These are phyloP conservation scores for Nephrotoma appendiculata DNA, from an alignment of 2,888 invertebrate genomes.

Conservation along the genomic window DNA sequence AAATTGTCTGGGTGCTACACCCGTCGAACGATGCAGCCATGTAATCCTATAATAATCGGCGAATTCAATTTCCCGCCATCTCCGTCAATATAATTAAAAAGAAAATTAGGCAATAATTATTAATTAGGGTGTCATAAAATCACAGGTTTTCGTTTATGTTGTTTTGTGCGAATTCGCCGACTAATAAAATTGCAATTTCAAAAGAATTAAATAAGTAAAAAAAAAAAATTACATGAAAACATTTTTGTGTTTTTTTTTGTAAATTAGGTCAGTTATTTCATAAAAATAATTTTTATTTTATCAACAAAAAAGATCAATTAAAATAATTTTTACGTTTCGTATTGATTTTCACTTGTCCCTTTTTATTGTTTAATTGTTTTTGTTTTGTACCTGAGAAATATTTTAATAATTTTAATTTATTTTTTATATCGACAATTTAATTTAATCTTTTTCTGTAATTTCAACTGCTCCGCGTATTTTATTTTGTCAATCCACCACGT, in stretches of 20 bases:
- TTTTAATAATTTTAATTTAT: not conserved
- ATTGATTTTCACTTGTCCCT: not conserved
- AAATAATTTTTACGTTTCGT: not conserved
- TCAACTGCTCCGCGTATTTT: not conserved
- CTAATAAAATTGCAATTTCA: not conserved
- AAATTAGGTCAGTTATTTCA: not conserved
- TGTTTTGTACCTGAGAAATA: not conserved
- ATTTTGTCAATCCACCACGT: not conserved
- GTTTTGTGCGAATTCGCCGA: not conserved
- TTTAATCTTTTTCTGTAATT: not conserved
- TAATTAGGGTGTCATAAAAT: not conserved
- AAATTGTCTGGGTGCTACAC: not conserved
- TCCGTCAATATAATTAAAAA: not conserved
- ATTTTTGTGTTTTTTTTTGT: not conserved
- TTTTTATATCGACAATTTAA: not conserved
- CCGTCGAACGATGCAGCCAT: not conserved
- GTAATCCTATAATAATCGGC: not conserved
- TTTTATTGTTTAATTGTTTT: not conserved
- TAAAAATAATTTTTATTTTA: not conserved
- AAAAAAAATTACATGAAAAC: not conserved
- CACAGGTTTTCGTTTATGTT: not conserved
- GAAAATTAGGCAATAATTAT: not conserved
- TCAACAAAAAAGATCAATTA: not conserved
- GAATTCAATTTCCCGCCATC: not conserved
- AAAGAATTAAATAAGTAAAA: not conserved